These are phyloP conservation scores for Zosterops borbonicus DNA, from an alignment of 2,113 vertebrate genomes.

Conservation along the genomic window DNA sequence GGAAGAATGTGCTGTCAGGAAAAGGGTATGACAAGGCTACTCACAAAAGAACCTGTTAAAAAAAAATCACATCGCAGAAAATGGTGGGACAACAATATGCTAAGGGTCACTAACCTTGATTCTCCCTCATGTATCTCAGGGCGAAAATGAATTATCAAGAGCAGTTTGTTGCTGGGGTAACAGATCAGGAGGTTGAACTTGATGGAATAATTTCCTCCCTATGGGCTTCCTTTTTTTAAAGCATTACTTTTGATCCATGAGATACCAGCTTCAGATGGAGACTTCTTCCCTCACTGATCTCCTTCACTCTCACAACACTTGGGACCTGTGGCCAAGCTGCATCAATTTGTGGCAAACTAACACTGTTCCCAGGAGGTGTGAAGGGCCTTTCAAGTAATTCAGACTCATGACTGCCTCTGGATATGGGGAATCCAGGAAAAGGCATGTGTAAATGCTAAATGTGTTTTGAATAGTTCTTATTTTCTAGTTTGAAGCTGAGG, in stretches of 20 bases:
- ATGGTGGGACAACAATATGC: background rate
- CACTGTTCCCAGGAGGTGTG: background rate
- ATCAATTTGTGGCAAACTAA: no score
- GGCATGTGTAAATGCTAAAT: background rate
- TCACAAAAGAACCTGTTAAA: background rate
- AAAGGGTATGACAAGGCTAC: background rate
- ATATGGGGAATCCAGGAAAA: background rate
- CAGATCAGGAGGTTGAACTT: background rate
- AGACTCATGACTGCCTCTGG: background rate
- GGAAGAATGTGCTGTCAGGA: background rate
- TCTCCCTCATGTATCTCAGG: background rate
- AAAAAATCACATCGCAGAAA: background rate
- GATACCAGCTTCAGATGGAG: background rate
- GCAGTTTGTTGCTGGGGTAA: background rate
- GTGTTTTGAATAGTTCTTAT: background rate
- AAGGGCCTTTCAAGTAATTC: background rate
- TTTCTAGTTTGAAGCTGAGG: background rate
- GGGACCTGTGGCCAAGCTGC: background rate
- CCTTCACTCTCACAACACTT: background rate
- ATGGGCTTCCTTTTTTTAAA: background rate
- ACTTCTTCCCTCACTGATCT: background rate
- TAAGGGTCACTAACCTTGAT: background rate
- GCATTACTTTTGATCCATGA: background rate
- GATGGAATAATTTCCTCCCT: background rate
- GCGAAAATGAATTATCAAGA: background rate